Evolutionary conservation across 35 echinoderm and acorn worm species (phyloP), one percentile per base, ranked within the genome.

Genomic region (Heliocidaris tuberculata): DNA sequence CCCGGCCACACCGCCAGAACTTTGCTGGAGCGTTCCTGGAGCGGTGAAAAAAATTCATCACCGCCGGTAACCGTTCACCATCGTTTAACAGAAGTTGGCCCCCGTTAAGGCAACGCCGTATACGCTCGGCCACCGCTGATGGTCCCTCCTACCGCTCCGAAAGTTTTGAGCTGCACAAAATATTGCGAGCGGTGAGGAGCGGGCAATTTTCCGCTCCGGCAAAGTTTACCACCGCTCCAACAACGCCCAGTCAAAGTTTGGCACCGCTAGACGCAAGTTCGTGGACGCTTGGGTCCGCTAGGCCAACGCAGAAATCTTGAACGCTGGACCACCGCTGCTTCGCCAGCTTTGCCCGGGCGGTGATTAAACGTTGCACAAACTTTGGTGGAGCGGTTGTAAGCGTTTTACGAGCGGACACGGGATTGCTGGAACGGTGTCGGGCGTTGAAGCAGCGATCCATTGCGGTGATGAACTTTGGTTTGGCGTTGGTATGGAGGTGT

Each of bases 381-480:
- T 88, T 88, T 88, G 86, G 86, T 88, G 86, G 86, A 88, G 86
- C 86, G 86, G 86, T 88, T 88, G 86, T 88, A 88, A 88, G 86
- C 86, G 86, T 88, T 88, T 88, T 88, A 31, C 86, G 86, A 88
- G 86, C 7, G 86, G 86, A 88, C 86, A 88, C 86, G 86, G 86
- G 86, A 88, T 88, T 88, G 86, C 86, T 88, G 86, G 86, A 88
- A 88, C 86, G 86, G 86, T 88, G 86, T 86, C 86, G 86, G 86
- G 86, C 86, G 86, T 88, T 86, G 85, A 86, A 86, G 85, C 85
- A 86, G 85, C 85, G 86, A 88, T 88, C 86, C 86, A 88, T 88
- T 88, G 86, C 86, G 86, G 86, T 88, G 86, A 88, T 88, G 86
- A 88, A 88, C 86, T 88, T 88, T 88, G 86, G 86, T 88, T 88